phyloP scores from a whole-genome alignment of 1,140 invertebrate species.

The Brachionus calyciflorus region DNA sequence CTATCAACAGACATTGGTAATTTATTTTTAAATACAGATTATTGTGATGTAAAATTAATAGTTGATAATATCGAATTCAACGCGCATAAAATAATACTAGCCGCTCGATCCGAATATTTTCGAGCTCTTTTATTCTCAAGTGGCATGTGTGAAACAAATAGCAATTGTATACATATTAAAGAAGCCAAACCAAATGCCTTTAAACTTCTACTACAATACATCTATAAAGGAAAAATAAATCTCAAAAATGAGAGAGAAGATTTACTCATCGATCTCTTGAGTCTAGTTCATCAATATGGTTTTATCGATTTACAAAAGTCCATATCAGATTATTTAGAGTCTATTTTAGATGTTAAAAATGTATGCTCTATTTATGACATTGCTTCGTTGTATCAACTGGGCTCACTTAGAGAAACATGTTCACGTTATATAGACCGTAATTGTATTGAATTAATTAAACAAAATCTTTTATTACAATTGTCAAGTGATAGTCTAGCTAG shows the following conservation, averaged over 20 bases:
- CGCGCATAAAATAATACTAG: conserved; percentile 84
- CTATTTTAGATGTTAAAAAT: conserved; percentile 79
- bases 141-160: conserved; percentile 79
- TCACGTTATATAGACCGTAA: conserved; percentile 79
- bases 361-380: conserved; percentile 89
- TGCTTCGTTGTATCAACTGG: conserved; percentile 71
- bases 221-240: conserved; percentile 86
- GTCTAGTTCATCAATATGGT: conserved; percentile 87
- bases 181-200: conserved; percentile 83
- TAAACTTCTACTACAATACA: conserved; percentile 83
- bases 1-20: conserved; percentile 24
- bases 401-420: conserved; percentile 67
- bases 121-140: conserved; percentile 80
- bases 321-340: conserved; percentile 86
- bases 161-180: conserved; percentile 75
- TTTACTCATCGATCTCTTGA: conserved; percentile 78
- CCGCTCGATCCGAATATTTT: conserved; percentile 90
- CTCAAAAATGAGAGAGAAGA: conserved; percentile 79
- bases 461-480: conserved; percentile 77
- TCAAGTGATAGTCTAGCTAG: conserved; percentile 69
- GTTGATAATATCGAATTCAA: conserved; percentile 79
- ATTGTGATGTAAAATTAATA: conserved; percentile 82
- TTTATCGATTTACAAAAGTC: conserved; percentile 84
- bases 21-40: conserved; percentile 64
- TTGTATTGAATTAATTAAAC: conserved; percentile 75